phyloP scores from a whole-genome alignment of 2,888 invertebrate species.

The Eristalis pertinax region DNA sequence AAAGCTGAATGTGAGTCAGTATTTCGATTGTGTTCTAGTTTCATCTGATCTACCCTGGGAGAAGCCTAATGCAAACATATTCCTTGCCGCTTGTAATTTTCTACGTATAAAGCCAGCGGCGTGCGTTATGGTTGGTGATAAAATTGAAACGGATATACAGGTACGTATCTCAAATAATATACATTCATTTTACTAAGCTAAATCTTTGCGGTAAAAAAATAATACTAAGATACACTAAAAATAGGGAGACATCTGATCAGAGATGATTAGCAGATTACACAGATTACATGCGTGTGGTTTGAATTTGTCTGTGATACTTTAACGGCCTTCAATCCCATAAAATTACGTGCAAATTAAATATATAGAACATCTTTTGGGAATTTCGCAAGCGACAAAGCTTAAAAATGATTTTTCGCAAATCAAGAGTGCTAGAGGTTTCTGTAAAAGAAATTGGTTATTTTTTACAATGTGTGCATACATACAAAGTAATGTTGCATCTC shows the following conservation, averaged over 20 bases:
- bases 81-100: conserved; percentile 89
- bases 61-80: conserved; percentile 92
- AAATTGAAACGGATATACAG: conserved; percentile 92
- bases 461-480: neutral
- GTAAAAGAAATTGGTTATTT: conserved; percentile 35
- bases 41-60: conserved; percentile 93
- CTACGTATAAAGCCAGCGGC: conserved; percentile 88
- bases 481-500: no score
- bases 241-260: conserved; percentile 42
- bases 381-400: conserved; percentile 10
- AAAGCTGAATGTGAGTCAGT: conserved; percentile 86
- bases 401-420: conserved; percentile 4
- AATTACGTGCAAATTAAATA: neutral
- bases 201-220: conserved; percentile 45
- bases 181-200: conserved; percentile 14
- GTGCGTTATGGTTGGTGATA: conserved; percentile 94
- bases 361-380: neutral
- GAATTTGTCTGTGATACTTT: conserved; percentile 20
- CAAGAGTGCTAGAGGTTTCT: conserved; percentile 40
- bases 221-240: conserved; percentile 53
- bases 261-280: conserved; percentile 24
- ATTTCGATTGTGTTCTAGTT: conserved; percentile 90
- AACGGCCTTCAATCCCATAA: conserved; percentile 6
- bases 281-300: conserved; percentile 27
- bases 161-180: conserved; percentile 77